Percentiles rank a stretch among this genome's conserved stretches.
Conservation (phyloP, 92 coral and sea anemone genomes). For the Epizoanthus stellaris region DNA sequence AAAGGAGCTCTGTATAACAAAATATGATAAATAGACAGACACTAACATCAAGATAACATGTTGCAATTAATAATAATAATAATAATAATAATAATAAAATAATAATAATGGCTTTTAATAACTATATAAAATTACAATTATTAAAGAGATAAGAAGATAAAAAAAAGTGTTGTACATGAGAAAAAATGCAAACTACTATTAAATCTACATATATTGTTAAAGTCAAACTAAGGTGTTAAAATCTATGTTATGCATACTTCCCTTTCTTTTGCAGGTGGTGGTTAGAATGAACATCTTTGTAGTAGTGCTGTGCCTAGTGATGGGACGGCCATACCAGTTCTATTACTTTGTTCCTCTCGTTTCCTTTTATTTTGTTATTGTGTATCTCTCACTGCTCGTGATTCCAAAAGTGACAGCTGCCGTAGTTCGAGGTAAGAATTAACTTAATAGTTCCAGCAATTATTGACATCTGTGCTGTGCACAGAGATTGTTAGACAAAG, state of each 20-base stretch:
- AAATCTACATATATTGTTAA: neutral
- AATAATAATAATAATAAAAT: no score
- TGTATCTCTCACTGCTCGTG: slow-evolving; percentile 74
- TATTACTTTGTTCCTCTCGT: slow-evolving; percentile 98
- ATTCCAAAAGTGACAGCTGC: slow-evolving; percentile 91
- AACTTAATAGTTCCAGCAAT: no score
- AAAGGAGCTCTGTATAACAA: no score
- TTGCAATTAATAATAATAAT: no score
- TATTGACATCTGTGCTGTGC: neutral
- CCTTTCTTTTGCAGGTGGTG: slow-evolving; percentile 72
- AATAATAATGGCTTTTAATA: no score
- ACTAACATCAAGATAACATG: no score
- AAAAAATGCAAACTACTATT: neutral
- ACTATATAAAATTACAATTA: no score
- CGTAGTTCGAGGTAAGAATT: slow-evolving; percentile 77
- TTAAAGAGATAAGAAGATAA: no score
- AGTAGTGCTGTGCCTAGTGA: slow-evolving; percentile 84
- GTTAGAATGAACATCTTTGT: slow-evolving; percentile 91
- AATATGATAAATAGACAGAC: no score
- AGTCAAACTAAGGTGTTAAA: neutral
- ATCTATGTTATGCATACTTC: neutral
- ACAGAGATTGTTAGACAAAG: no score
- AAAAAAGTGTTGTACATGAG: neutral
- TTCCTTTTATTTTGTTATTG: slow-evolving; percentile 88
- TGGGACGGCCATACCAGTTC: slow-evolving; percentile 98